These are phyloP conservation scores for Crotophaga sulcirostris DNA, from an alignment of 2,113 vertebrate species.

Conservation along the genomic window DNA sequence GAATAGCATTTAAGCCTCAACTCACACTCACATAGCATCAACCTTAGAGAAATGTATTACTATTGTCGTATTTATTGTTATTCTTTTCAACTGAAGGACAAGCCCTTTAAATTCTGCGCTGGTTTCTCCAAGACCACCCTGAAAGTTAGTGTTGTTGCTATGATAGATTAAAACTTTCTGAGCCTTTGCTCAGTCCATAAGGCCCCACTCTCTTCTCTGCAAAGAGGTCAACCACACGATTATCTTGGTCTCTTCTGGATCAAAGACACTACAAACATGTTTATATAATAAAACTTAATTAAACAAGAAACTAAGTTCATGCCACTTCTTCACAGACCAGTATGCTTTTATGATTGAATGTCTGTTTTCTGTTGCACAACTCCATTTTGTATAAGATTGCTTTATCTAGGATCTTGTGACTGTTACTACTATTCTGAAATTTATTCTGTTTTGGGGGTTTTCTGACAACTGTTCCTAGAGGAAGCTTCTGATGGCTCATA, in stretches of 20 bases:
- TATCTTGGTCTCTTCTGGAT: not conserved
- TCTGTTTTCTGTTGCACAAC: conserved; percentile 1
- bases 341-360: not conserved
- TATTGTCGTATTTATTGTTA: not conserved
- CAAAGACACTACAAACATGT: not conserved
- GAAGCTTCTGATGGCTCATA: not conserved
- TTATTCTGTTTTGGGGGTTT: not conserved
- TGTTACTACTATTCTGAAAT: not conserved
- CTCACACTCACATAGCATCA: not conserved
- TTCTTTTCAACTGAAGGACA: not conserved
- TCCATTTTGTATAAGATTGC: not conserved
- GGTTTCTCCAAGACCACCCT: conserved; percentile 25
- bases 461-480: not conserved
- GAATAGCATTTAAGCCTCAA: not conserved
- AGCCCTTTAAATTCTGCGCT: not conserved
- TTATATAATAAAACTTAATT: conserved; percentile 1
- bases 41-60: not conserved
- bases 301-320: conserved; percentile 7
- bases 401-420: not conserved
- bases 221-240: not conserved
- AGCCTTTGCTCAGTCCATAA: not conserved
- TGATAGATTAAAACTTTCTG: not conserved
- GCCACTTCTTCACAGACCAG: not conserved
- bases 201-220: not conserved
- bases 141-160: not conserved